These are phyloP conservation scores for Diadromus collaris DNA, from an alignment of 2,888 invertebrate species.

Conservation along the genomic window DNA sequence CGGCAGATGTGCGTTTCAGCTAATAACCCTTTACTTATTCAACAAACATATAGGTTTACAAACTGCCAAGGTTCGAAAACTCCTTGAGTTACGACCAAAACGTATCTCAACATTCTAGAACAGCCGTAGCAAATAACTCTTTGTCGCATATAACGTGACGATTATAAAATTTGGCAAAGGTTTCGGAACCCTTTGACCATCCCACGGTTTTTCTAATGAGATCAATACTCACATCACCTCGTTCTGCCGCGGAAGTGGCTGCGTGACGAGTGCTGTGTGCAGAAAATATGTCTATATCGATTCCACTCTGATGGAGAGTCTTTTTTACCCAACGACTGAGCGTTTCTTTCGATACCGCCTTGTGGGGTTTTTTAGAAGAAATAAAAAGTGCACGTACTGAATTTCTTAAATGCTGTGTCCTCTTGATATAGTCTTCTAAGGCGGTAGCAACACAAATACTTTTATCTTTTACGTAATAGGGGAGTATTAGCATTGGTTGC, in stretches of 20 bases:
- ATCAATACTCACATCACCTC: slow-evolving; percentile 56
- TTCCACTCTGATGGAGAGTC: slow-evolving; percentile 38
- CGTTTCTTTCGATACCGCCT: slow-evolving; percentile 53
- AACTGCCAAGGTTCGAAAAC: not conserved
- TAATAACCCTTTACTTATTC: not conserved
- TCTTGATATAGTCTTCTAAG: slow-evolving; percentile 43
- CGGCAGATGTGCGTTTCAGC: not conserved
- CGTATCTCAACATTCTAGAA: not conserved
- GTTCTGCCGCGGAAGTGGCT: slow-evolving; percentile 58
- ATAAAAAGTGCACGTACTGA: slow-evolving; percentile 42
- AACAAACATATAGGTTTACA: not conserved
- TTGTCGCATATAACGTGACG: slow-evolving; percentile 19
- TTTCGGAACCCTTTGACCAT: slow-evolving; percentile 59
- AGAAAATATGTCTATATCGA: too few species aligned
- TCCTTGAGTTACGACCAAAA: not conserved
- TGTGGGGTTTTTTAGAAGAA: slow-evolving; percentile 51
- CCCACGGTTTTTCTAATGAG: slow-evolving; percentile 60
- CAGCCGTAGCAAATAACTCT: not conserved
- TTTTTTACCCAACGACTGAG: slow-evolving; percentile 59
- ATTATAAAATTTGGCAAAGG: slow-evolving; percentile 56
- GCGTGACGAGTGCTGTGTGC: too few species aligned
- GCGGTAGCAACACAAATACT: slow-evolving; percentile 54
- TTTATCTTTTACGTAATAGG: slow-evolving; percentile 48
- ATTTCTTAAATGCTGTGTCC: slow-evolving; percentile 37
- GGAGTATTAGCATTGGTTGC: slow-evolving; percentile 59